phyloP scores from a whole-genome alignment of 2,113 vertebrate species.

The Rhombomys opimus region DNA sequence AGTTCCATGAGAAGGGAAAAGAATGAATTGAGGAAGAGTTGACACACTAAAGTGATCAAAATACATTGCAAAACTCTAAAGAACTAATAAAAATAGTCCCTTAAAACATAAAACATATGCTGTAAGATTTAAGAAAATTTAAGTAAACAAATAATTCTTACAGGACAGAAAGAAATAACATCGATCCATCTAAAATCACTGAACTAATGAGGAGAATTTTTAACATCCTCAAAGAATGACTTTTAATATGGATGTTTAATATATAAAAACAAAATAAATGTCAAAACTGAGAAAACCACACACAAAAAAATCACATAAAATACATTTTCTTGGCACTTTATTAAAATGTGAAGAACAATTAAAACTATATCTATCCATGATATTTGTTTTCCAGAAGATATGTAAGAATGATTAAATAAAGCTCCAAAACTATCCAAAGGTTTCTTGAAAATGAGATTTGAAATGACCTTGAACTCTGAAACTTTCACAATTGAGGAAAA shows the following conservation, averaged over 20 bases:
- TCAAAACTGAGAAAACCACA: background rate
- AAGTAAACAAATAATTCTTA: conserved; percentile 5
- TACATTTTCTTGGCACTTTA: background rate
- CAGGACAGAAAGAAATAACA: background rate
- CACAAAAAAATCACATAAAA: background rate
- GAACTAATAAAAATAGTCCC: background rate
- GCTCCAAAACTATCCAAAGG: background rate
- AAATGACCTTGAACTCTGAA: conserved; percentile 45
- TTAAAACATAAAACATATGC: background rate
- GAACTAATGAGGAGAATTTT: background rate
- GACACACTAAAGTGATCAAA: background rate
- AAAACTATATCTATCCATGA: background rate
- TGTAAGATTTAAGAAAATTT: background rate
- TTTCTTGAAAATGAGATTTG: conserved; percentile 41
- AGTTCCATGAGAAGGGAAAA: background rate
- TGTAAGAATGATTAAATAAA: conserved; percentile 13
- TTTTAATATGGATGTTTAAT: background rate
- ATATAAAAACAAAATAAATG: background rate
- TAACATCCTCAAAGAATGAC: background rate
- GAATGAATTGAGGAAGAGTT: background rate
- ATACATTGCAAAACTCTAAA: background rate
- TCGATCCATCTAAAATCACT: background rate
- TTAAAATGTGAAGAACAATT: conserved; percentile 29
- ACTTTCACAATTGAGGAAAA: conserved; percentile 20
- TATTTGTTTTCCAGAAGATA: background rate